Evolutionary conservation across 2,113 vertebrate genomes (phyloP), one percentile per base, ranked within the genome.

Genomic region (Peromyscus leucopus): DNA sequence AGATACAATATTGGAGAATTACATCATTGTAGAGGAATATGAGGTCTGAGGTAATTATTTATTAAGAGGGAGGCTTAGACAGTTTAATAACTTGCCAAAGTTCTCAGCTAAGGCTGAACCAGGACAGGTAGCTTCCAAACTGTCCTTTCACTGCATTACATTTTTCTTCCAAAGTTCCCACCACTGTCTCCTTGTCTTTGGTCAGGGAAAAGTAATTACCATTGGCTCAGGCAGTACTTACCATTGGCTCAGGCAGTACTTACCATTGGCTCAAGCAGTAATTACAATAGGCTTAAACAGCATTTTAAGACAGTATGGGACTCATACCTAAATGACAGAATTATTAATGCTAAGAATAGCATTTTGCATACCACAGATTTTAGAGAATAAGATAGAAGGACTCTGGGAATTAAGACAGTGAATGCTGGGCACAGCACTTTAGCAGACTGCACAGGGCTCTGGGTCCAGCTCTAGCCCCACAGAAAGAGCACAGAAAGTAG

Each of bases 41-140:
- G 42, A 96, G 67, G 48, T 83, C 91, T 5, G n/a, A 95, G 67
- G 48, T 83, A 48, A 59, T n/a, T 67, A 93, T 48, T 28, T 61
- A 42, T 79, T 61, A 89, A 89, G 57, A 65, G 26, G 48, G 36
- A 91, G 12, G 10, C 5, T 87, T 17, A 79, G 7, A 31, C 36
- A 87, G 33, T 26, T 69, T 4, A 82, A 87, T 90, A 39, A 87
- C 17, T 90, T 86, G n/a, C 12, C 61, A n/a, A 79, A 79, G 55
- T 79, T 67, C 21, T 46, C 7, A 87, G 2, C n/a, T 36, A 36
- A 69, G 11, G 11, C 11, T 84, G 84, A 76, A 8, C 2, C 26
- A 85, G 80, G 46, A 93, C 61, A 36, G 31, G 55, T 19, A 74
- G 65, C 82, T 86, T 93, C 67, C n/a, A 63, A 71, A 33, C 76